Percentiles rank a stretch among this genome's conserved stretches.
phyloP scores from a whole-genome alignment of 2,113 vertebrate genomes.

The Peromyscus maniculatus region DNA sequence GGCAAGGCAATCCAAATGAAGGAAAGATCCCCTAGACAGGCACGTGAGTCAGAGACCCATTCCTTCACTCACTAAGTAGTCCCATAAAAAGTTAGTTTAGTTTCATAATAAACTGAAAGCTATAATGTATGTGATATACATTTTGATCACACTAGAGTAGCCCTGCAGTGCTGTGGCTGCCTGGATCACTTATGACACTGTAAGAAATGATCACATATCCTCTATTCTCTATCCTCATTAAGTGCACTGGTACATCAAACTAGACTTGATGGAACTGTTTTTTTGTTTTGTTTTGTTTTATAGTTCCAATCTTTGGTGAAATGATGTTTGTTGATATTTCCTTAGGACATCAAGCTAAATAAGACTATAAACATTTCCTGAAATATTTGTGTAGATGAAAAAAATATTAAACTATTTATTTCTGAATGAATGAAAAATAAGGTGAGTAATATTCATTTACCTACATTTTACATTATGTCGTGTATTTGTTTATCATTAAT shows the following conservation, averaged over 20 bases:
- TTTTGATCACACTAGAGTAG: background rate
- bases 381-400: background rate
- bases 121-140: too few relatives aligned
- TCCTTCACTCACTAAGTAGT: background rate
- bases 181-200: background rate
- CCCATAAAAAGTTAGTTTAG: background rate
- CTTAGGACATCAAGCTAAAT: background rate
- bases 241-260: background rate
- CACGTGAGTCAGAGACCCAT: background rate
- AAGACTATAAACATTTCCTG: background rate
- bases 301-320: background rate
- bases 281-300: background rate
- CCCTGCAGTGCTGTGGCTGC: fast-evolving
- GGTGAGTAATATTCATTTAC: background rate
- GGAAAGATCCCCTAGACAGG: background rate
- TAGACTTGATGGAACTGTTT: background rate
- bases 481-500: background rate
- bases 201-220: background rate
- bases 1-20: background rate
- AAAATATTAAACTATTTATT: background rate
- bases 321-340: too few relatives aligned
- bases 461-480: background rate
- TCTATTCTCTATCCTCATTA: background rate
- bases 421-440: background rate
- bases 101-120: background rate